Conservation (phyloP, 2,888 invertebrate species). For the Harpalus rubripes region DNA sequence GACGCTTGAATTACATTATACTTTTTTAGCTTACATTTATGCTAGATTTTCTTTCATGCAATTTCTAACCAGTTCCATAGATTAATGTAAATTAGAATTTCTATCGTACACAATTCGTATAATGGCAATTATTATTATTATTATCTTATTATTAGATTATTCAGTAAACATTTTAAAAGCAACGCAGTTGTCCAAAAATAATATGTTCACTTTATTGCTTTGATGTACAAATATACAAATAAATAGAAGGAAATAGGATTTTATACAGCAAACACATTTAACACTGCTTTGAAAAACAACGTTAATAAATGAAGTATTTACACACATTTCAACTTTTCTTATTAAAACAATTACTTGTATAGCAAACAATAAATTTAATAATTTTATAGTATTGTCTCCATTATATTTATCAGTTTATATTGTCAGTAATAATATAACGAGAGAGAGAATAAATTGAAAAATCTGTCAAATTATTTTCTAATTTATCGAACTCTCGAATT, state of each 20-base stretch:
- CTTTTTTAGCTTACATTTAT: too few species aligned
- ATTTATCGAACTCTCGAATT: too few species aligned
- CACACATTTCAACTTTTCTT: background rate
- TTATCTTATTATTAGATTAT: background rate
- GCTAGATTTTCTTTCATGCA: too few species aligned
- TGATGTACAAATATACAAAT: background rate
- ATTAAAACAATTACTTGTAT: background rate
- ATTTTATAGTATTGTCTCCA: background rate
- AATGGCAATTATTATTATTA: background rate
- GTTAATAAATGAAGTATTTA: background rate
- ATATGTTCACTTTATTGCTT: conserved; percentile 6
- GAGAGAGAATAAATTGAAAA: too few species aligned
- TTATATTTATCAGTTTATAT: background rate
- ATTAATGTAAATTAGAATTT: too few species aligned
- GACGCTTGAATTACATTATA: too few species aligned
- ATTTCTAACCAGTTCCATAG: too few species aligned
- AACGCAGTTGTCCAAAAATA: conserved; percentile 26
- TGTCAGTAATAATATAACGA: too few species aligned
- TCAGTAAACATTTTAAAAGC: background rate
- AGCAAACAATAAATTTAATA: background rate
- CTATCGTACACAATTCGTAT: background rate
- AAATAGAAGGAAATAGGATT: background rate
- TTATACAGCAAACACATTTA: conserved; percentile 1
- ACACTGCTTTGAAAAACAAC: background rate
- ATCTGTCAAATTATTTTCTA: too few species aligned